Base-by-base conservation (phyloP, 2,113 vertebrate genomes). In the Pavo muticus region DNA sequence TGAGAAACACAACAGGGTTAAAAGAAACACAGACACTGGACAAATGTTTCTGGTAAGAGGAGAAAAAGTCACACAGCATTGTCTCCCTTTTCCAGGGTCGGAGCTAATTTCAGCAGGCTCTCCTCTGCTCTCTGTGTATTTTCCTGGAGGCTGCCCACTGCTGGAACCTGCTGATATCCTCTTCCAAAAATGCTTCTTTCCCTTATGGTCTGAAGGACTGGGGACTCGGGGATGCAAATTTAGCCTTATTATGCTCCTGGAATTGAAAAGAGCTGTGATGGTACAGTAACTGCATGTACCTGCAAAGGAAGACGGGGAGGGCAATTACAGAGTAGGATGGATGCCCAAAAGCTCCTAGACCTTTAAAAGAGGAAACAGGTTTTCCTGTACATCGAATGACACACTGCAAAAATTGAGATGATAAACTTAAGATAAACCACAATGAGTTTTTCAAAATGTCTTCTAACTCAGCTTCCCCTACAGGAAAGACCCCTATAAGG, bases 291-390 rank as follows among this genome's bases (percentile, higher is more conserved):
- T 54, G 23, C 9, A 1, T 5, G 54, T 39, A 25, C 57, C 57
- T 2, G 2, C 0, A 2, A 16, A 1, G 2, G 29, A 79, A 52
- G 61, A 24, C 0, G 0, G 8, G 2, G 4, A 30, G 44, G 61
- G 19, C 9, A 45, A 4, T 16, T 12, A 4, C 7, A 50, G 32
- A 2, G 17, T 14, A 13, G 25, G 11, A 18, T 13, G 10, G 80
- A n/a, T 21, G 29, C 14, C 25, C 18, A 42, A 67, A 78, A 80
- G 2, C 17, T 61, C 24, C n/a, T 24, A 4, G 21, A 19, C 80
- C 80, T 93, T 44, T 76, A 50, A 64, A 68, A 25, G 11, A 63
- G 9, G 18, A 74, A 61, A 10, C 17, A 40, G 11, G 10, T 50
- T 88, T 45, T 24, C 27, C 24, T 45, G 11, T 40, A 64, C 72